Evolutionary conservation across 2,797 vertebrate genomes (phyloP), one percentile per base, ranked within the genome.

Genomic region (Naso thynnoides): DNA sequence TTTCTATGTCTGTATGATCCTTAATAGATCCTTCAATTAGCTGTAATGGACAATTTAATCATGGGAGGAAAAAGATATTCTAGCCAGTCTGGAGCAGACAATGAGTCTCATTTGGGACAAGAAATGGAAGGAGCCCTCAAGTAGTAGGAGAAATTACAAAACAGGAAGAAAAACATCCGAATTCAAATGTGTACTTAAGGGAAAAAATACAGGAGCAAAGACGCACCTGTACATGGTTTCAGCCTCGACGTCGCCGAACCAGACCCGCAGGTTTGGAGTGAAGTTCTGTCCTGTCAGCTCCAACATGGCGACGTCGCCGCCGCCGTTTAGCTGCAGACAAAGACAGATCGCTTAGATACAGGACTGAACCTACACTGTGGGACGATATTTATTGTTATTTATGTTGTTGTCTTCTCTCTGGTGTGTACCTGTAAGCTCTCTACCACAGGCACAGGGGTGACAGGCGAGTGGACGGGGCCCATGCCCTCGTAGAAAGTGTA

Each of bases 401-500:
- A n/a, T 2, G 2, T 13, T 69, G 31, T 13, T 8, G 9, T 15
- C 7, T 9, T 4, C 38, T 38, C 16, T 31, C 36, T 15, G 1
- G 23, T 1, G 33, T 1, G 19, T 82, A 99, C 98, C 95, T 99
- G 98, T 91, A 99, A 96, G 95, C 98, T 99, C 93, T 99, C 98
- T 42, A 99, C 98, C 65, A 99, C 98, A 95, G 98, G 98, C 94
- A 99, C 98, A 49, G 98, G 98, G 80, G 98, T 99, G 93, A 99
- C 97, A 16, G 98, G 96, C 76, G 97, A 96, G 82, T 97, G 96
- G 84, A 99, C 98, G 0, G 98, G 97, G 79, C 98, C 98, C 98
- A 99, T 99, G 71, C 98, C 98, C 96, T 99, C 98, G 68, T 99
- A 99, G 95, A 99, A 99, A 0, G 98, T 99, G 82, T 99, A 99